Evolutionary conservation across 2,797 vertebrate species (phyloP).

Genomic region (Microtus agrestis): DNA sequence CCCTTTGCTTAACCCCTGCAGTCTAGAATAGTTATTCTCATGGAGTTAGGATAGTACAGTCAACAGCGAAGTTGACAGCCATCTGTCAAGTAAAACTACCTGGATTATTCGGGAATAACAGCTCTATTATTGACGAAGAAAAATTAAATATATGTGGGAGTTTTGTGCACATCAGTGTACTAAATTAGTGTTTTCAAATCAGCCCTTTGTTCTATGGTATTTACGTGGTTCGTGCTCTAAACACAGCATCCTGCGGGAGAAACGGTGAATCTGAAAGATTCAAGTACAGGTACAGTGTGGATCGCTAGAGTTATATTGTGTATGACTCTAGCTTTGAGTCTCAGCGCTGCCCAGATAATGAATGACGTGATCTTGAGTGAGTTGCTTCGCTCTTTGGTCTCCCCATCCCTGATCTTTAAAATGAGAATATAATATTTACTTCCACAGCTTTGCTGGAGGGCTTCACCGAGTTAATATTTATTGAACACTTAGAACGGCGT

Average conservation of each 20-base stretch:
- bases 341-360: not conserved
- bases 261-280: not conserved
- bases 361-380: not conserved
- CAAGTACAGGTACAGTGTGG: rapidly evolving
- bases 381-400: not conserved
- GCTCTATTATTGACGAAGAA: not conserved
- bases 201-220: not conserved
- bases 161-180: not conserved
- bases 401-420: slow-evolving; percentile 27
- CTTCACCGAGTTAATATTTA: not conserved
- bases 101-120: not conserved
- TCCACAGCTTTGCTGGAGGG: not conserved
- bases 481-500: not conserved
- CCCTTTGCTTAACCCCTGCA: not conserved
- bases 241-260: not conserved
- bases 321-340: not conserved
- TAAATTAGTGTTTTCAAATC: slow-evolving; percentile 26
- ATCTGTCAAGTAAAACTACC: not conserved
- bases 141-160: not conserved
- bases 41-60: not conserved
- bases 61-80: not conserved
- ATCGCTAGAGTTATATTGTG: not conserved
- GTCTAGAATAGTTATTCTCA: not conserved
- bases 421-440: slow-evolving; percentile 8
- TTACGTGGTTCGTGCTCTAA: not conserved